Evolutionary conservation across 2,797 vertebrate genomes (phyloP).

Genomic region (Tarsius wallacei): DNA sequence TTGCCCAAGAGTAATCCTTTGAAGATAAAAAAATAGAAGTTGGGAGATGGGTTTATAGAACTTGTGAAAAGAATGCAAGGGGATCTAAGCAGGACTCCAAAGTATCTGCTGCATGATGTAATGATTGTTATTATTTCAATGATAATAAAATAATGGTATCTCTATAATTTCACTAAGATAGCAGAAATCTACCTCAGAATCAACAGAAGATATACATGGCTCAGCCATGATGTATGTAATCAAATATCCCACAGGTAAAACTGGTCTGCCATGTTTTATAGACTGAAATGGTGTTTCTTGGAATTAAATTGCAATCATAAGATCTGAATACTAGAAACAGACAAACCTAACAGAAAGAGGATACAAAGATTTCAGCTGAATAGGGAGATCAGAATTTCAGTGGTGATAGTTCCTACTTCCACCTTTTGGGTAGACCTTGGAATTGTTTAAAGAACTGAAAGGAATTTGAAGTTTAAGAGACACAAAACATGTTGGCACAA

Average conservation of each 20-base stretch:
- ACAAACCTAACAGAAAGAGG: slow-evolving; percentile 1
- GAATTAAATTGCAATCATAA: slow-evolving; percentile 7
- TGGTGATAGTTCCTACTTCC: neutral
- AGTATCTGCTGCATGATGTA: neutral
- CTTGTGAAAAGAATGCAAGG: neutral
- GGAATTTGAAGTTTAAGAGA: neutral
- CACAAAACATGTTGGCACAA: neutral
- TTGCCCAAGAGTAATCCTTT: neutral
- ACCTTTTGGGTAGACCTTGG: neutral
- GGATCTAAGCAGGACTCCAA: neutral
- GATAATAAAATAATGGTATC: neutral
- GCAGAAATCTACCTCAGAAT: neutral
- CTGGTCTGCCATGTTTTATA: neutral
- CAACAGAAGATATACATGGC: neutral
- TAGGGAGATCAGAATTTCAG: neutral
- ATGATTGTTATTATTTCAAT: neutral
- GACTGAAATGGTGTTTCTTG: neutral
- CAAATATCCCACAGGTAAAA: neutral
- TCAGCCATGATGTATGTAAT: neutral
- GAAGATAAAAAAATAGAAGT: neutral
- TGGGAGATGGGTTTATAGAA: neutral
- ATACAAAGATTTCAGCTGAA: neutral
- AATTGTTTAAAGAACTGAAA: neutral
- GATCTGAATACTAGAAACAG: neutral
- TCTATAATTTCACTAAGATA: slow-evolving; percentile 12